Percentiles rank a stretch among this genome's conserved stretches.
Conservation (phyloP, 1,140 invertebrate genomes). For the Bombus waltoni region DNA sequence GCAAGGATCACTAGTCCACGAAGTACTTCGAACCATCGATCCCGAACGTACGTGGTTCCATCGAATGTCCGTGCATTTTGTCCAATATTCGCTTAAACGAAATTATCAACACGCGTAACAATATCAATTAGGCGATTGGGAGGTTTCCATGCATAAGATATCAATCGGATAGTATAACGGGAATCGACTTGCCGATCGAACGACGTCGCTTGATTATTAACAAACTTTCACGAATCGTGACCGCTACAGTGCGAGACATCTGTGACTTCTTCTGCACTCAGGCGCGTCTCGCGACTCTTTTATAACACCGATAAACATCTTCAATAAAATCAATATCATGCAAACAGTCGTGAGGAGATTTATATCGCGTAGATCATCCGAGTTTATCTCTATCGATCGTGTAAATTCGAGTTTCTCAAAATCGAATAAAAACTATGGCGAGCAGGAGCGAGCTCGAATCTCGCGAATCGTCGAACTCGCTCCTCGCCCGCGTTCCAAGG, state of each 20-base stretch:
- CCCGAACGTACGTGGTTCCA: background rate
- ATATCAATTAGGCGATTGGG: conserved; percentile 10
- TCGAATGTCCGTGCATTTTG: background rate
- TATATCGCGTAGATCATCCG: conserved; percentile 23
- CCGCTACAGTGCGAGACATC: background rate
- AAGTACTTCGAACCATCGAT: background rate
- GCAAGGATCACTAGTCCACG: background rate
- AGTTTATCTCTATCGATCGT: conserved; percentile 34
- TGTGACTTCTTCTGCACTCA: background rate
- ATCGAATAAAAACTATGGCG: conserved; percentile 22
- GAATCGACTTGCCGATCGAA: background rate
- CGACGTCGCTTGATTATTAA: background rate
- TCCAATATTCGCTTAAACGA: background rate
- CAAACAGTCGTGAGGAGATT: conserved; percentile 39
- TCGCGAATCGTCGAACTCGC: background rate
- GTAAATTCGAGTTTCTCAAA: conserved; percentile 44
- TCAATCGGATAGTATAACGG: conserved; percentile 9
- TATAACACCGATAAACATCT: conserved; percentile 69
- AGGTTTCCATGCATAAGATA: conserved; percentile 20
- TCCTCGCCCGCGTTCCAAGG: background rate
- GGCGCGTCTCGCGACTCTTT: background rate
- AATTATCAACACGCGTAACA: background rate
- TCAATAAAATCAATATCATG: conserved; percentile 72
- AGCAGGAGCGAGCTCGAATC: background rate
- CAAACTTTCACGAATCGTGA: conserved; percentile 7